Evolutionary conservation across 1,140 invertebrate genomes (phyloP).

Genomic region (Aculops lycopersici): DNA sequence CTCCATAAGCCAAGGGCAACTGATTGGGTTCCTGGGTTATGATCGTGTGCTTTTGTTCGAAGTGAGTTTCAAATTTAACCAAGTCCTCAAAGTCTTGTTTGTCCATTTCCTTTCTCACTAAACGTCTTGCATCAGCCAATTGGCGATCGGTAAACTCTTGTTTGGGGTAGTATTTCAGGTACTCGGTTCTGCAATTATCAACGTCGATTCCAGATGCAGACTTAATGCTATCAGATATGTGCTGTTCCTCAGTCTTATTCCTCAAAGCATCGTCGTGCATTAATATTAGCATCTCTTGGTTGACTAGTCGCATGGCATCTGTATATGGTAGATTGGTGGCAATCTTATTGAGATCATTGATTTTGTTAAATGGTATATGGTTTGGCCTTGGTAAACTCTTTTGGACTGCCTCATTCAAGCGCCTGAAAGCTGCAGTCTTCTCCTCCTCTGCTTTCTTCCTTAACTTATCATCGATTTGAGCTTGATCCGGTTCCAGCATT

Average conservation of each 20-base stretch:
- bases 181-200: conserved; percentile 25
- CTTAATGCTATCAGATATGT: conserved; percentile 1
- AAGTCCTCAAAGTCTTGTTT: conserved; percentile 44
- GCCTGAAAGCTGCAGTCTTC: conserved; percentile 27
- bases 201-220: conserved; percentile 2
- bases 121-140: conserved; percentile 45
- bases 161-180: conserved; percentile 55
- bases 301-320: conserved; percentile 53
- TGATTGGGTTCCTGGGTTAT: neutral
- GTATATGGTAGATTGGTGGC: conserved; percentile 62
- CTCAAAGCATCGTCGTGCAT: conserved; percentile 46
- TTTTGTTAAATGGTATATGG: conserved; percentile 33
- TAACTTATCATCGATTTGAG: conserved; percentile 42
- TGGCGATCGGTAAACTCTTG: conserved; percentile 34
- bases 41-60: neutral
- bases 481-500: conserved; percentile 34
- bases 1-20: neutral
- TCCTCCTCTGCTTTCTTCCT: conserved; percentile 23
- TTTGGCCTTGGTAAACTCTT: conserved; percentile 49
- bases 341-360: conserved; percentile 29
- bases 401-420: conserved; percentile 59
- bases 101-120: conserved; percentile 67
- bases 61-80: neutral
- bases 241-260: conserved; percentile 17
- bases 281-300: conserved; percentile 72